Base-by-base conservation (phyloP, 2,888 invertebrate species). In the Achlya flavicornis region DNA sequence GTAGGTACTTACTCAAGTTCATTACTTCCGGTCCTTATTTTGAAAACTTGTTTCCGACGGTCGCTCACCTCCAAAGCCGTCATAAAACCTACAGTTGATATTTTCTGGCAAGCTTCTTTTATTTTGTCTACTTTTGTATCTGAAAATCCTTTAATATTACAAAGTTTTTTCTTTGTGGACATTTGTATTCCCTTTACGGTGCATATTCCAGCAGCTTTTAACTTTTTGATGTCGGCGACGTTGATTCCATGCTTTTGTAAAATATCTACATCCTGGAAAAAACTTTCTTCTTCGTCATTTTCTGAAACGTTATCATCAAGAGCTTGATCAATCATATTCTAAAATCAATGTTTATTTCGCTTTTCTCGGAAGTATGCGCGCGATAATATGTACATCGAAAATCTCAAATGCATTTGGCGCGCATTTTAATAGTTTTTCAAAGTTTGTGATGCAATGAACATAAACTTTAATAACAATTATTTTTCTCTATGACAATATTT, bases 131-230 rank as follows among this genome's bases (percentile, higher is more conserved):
- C 96, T 91, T 97, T 97, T 5, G 95, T 95, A 75, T 97, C 96
- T 26, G 96, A 96, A 78, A 97, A 95, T 6, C 97, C 97, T 91
- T 97, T 96, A 63, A 97, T 96, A 72, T 94, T 94, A 75, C 95
- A 94, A 63, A 97, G 83, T 79, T 95, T 96, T 81, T 96, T 97
- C 78, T 95, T 95, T 12, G 97, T 97, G 2, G 95, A 95, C 97
- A 97, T 97, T 83, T 97, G 96, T 64, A 97, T 93, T 0, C 97
- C 97, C 92, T 96, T 97, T 61, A 97, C 95, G 0, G 97, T 97
- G 78, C 97, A 97, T 77, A 97, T 96, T 71, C 97, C 97, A 60
- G 95, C 94, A 14, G 94, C 93, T 87, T 97, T 97, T 72, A 97
- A 85, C 85, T 96, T 96, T 88, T 96, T 96, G 38, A 97, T 96